Percentiles rank a stretch among this genome's conserved stretches.
Conservation (phyloP, 2,888 invertebrate species). For the Pyrrhia umbra region DNA sequence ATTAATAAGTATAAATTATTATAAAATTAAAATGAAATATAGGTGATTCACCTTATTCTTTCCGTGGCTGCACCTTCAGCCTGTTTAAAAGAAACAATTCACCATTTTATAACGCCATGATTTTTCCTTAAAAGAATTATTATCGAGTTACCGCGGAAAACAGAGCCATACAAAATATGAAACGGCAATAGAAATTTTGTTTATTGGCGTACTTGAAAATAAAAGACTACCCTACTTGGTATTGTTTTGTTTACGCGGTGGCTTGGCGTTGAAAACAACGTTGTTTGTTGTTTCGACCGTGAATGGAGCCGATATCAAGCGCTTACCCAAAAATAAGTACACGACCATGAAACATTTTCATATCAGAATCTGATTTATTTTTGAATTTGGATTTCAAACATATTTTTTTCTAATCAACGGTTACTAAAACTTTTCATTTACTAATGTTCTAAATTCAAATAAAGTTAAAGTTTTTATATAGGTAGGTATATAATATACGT, state of each 20-base stretch:
- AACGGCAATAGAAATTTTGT: slow-evolving; percentile 24
- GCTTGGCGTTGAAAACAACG: slow-evolving; percentile 48
- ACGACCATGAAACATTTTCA: neutral
- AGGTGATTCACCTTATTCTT: no score
- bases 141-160: slow-evolving; percentile 43
- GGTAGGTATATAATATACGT: no score
- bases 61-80: no score
- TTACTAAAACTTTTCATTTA: no score
- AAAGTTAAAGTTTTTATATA: no score
- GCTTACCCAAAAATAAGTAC: slow-evolving; percentile 3
- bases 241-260: slow-evolving; percentile 60
- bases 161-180: slow-evolving; percentile 38
- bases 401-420: no score
- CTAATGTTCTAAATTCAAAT: no score
- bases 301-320: slow-evolving; percentile 15
- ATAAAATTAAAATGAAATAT: no score
- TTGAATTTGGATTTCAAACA: no score
- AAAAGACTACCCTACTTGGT: slow-evolving; percentile 35
- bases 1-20: no score
- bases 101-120: neutral
- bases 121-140: slow-evolving; percentile 25
- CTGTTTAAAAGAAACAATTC: neutral
- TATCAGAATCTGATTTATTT: no score
- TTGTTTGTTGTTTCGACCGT: slow-evolving; percentile 53
- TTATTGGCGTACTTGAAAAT: slow-evolving; percentile 31